phyloP scores from a whole-genome alignment of 1,140 invertebrate species.

The Epicauta chinensis region DNA sequence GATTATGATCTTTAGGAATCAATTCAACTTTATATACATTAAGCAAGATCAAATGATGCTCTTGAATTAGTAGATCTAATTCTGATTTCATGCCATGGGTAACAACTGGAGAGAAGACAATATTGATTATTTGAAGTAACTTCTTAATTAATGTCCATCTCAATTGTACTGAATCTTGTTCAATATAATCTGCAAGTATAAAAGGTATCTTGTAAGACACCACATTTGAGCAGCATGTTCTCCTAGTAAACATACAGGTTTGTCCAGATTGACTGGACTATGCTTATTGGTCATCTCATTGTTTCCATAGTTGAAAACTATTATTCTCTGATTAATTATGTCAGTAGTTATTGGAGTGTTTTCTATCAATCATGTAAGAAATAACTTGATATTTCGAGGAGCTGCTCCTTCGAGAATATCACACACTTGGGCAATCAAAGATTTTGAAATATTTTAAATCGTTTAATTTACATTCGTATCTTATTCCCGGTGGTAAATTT shows the following conservation, averaged over 20 bases:
- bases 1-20: background rate
- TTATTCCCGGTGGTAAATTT: background rate
- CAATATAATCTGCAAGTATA: background rate
- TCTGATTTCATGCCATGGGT: no score
- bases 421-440: constrained; percentile 4
- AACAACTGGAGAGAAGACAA: background rate
- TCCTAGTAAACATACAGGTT: background rate
- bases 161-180: background rate
- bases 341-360: constrained; percentile 1
- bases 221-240: background rate
- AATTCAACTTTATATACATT: background rate
- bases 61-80: no score
- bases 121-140: background rate
- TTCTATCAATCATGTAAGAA: background rate
- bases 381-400: constrained; percentile 2
- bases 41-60: background rate
- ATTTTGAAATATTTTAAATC: constrained; percentile 11
- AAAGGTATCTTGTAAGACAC: background rate
- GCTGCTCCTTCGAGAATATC: constrained; percentile 11
- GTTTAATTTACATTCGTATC: constrained; percentile 2
- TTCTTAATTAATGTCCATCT: background rate
- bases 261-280: background rate
- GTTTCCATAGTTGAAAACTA: background rate
- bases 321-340: background rate
- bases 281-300: background rate